Evolutionary conservation across 2,888 invertebrate genomes (phyloP), one percentile per base, ranked within the genome.

Genomic region (Meta bourneti): DNA sequence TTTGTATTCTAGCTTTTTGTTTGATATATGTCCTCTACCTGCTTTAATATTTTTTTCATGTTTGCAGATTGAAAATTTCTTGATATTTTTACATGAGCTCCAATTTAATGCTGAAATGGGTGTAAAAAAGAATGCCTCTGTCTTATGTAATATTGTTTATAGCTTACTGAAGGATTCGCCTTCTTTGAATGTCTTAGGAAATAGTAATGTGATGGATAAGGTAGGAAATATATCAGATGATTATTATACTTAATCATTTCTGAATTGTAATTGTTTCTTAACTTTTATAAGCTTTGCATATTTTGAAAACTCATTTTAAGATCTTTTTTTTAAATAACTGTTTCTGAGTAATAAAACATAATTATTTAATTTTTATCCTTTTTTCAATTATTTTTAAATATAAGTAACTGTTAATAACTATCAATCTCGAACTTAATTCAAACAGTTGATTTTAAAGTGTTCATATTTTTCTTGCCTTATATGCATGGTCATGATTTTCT

Each of bases 31-130:
- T 61, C 16, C 61, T 34, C 34, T 34, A 34, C 34, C 34, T 34
- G 34, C 4, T 34, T 34, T 34, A 34, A 34, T 4, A 34, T 48
- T 70, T 13, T 13, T 75, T 84, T 88, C 48, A 11, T 61, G 7
- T 88, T 82, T 74, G n/a, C 20, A 91, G 91, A 54, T 87, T 83
- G 83, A 82, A 82, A 78, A 70, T 11, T 91, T 91, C 16, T 72
- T 91, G 19, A 74, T 87, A 74, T 83, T 87, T 79, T 79, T 91
- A 16, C 19, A 87, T 78, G 87, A 87, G 19, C 78, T 91, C 16
- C 72, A 81, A 11, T 51, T 48, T 6, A 72, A 84, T 82, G 52
- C 78, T 20, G 7, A 70, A 19, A 0, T 51, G 13, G 19, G 19
- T 6, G 52, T 87, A n/a, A 91, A 79, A 51, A 87, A 61, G 54